These are phyloP conservation scores for Lepus americanus DNA, from an alignment of 2,113 vertebrate species.

Conservation along the genomic window DNA sequence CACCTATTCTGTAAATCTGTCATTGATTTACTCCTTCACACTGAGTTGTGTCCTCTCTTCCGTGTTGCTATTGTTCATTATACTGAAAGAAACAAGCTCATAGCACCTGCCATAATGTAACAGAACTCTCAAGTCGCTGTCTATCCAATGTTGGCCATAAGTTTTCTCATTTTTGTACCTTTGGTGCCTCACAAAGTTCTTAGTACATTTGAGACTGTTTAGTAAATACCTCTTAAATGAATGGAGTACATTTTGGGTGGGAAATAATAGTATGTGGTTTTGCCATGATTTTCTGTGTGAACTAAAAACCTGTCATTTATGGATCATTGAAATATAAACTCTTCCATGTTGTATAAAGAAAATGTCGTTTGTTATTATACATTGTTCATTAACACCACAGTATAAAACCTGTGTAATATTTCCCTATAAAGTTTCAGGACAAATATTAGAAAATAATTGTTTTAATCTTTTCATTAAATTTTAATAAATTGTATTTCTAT, in stretches of 20 bases:
- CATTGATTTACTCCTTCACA: not conserved
- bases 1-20: not conserved
- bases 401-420: not conserved
- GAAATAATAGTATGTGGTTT: not conserved
- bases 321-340: not conserved
- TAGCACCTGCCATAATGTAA: not conserved
- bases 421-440: not conserved
- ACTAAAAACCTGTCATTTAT: not conserved
- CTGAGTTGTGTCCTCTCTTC: too few species aligned
- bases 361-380: not conserved
- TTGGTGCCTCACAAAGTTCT: not conserved
- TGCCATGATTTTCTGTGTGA: not conserved
- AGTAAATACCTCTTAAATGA: not conserved
- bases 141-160: not conserved
- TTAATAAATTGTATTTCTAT: slow-evolving; percentile 11
- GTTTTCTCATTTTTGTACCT: not conserved
- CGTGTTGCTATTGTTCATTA: not conserved
- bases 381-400: not conserved
- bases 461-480: not conserved
- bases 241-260: not conserved
- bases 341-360: not conserved
- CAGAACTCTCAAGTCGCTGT: not conserved
- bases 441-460: not conserved
- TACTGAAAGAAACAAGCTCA: not conserved
- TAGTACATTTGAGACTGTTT: not conserved